phyloP scores from a whole-genome alignment of 2,113 vertebrate genomes.

The Mandrillus leucophaeus region DNA sequence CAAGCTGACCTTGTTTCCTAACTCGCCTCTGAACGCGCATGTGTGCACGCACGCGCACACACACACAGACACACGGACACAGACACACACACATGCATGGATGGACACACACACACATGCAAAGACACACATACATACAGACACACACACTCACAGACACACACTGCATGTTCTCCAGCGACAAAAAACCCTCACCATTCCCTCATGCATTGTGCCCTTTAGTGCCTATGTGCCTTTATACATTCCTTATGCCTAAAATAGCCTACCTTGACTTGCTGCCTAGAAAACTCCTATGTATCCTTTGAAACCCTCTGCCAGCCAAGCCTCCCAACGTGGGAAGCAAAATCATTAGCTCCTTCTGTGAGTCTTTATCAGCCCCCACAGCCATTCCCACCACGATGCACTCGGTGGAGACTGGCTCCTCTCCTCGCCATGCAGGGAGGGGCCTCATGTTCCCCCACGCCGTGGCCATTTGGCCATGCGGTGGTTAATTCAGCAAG shows the following conservation, averaged over 20 bases:
- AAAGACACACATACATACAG: too few species aligned
- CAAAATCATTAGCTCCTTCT: not conserved
- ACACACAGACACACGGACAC: not conserved
- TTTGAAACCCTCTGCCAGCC: slow-evolving; percentile 4
- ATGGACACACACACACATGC: not conserved
- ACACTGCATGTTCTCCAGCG: not conserved
- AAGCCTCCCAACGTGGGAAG: not conserved
- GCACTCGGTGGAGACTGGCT: not conserved
- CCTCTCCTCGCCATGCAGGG: not conserved
- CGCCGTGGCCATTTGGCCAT: not conserved
- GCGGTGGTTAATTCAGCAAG: not conserved
- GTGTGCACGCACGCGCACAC: not conserved
- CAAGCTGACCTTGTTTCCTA: not conserved
- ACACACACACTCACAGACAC: too few species aligned
- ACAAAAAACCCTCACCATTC: not conserved
- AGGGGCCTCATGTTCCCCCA: not conserved
- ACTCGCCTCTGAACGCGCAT: not conserved
- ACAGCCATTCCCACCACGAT: rapidly evolving
- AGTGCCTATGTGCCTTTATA: not conserved
- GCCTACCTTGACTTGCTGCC: not conserved
- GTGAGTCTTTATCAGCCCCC: not conserved
- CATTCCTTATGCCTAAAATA: not conserved
- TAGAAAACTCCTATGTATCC: slow-evolving; percentile 36
- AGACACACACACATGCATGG: not conserved
- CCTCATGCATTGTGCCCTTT: not conserved